A percentile compares a stretch with the other conserved stretches of the same genome.
These are phyloP conservation scores for Pipistrellus pygmaeus DNA, from an alignment of 2,797 vertebrate species.

Conservation along the genomic window DNA sequence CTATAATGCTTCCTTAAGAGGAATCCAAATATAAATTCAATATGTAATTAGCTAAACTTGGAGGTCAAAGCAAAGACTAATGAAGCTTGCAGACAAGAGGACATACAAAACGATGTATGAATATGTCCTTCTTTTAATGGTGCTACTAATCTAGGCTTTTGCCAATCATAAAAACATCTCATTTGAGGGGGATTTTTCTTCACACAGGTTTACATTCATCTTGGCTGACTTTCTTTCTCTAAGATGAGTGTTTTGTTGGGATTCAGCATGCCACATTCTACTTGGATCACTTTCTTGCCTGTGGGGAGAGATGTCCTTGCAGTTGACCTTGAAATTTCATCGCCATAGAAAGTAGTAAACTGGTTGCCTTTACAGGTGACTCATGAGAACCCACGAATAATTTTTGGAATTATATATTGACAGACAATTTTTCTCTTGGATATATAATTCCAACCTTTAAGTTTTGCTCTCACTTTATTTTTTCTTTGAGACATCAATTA, in stretches of 20 bases:
- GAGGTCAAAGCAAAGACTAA: conserved; percentile 1
- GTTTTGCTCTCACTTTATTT: background rate
- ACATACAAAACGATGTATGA: background rate
- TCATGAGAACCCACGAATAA: background rate
- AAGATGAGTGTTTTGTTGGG: background rate
- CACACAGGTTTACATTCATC: background rate
- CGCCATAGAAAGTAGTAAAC: background rate
- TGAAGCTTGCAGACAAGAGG: background rate
- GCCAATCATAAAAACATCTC: background rate
- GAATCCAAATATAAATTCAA: conserved; percentile 34
- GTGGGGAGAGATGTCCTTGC: background rate
- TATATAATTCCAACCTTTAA: background rate
- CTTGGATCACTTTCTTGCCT: background rate
- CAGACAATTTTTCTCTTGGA: background rate
- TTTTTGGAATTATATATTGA: background rate
- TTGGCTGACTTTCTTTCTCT: background rate
- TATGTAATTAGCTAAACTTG: background rate
- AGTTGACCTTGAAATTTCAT: background rate
- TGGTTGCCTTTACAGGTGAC: background rate
- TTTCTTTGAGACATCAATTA: background rate
- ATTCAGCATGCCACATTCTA: background rate
- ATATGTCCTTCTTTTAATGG: background rate
- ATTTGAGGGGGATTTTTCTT: background rate
- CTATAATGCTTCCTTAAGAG: background rate
- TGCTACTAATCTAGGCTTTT: background rate